Base-by-base conservation (phyloP, 2,888 invertebrate species). In the Drosophila lutescens region DNA sequence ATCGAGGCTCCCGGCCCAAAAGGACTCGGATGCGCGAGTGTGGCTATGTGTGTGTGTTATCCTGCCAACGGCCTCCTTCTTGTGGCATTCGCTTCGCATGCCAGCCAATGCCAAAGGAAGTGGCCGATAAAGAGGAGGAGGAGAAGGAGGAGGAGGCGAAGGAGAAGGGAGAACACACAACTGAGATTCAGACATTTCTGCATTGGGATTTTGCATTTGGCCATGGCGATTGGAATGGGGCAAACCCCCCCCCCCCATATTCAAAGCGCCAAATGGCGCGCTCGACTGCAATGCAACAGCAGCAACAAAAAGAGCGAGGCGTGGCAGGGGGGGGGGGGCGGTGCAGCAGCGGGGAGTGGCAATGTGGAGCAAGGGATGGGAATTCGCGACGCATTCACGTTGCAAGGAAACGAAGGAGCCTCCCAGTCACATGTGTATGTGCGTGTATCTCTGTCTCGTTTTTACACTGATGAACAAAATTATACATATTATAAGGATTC, bases 221-320 rank as follows among this genome's bases (percentile, higher is more conserved):
- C 36, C 13, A n/a, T 8, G 34, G 34, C 12, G 12, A 12, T 8
- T 30, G 30, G 30, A 30, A 8, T 30, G 30, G 34, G 12, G 1
- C 26, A 26, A 32, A 4, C 12, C 34, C 10, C 12, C 10, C 10
- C 32, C 32, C 1, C 10, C 12, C 34, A 51, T 38, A 67, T 57
- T 72, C 72, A 62, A 71, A 71, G 73, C 71, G 63, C 63, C 71
- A 71, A 71, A 71, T 71, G 73, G 73, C 73, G 71, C 73, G 73
- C 71, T 71, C 51, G 46, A 71, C 63, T 71, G 71, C 73, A 71
- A 40, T 71, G 61, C 68, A 71, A 68, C 55, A 76, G 41, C 70
- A 69, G 47, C 57, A 77, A 40, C 26, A 56, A 65, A 38, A 59
- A 56, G 54, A 36, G 51, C 55, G 34, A 54, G 66, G 46, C 66